Evolutionary conservation across 2,888 invertebrate species (phyloP), one percentile per base, ranked within the genome.

Genomic region (Salpingus planirostris): DNA sequence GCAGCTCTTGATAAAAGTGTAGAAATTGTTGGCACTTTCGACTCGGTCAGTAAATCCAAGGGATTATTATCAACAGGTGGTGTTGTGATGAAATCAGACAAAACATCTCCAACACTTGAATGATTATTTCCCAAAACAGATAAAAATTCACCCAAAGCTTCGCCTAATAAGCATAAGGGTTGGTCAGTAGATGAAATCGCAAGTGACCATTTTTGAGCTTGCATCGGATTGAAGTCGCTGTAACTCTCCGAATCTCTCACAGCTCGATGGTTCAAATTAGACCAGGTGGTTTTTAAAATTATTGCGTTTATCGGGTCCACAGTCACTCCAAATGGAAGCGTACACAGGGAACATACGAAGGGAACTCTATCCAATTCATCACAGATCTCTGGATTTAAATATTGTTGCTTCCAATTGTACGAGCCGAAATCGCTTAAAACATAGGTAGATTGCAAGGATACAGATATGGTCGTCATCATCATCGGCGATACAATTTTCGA

Each of bases 171-270:
- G 57, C 86, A 88, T 12, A 76, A 71, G 0, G 83, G 78, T 32
- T 78, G 73, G 10, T 80, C 75, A 12, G 76, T 71, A 63, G 79
- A 74, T 57, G 74, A 73, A 5, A 78, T 68, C 42, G 76, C 74
- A 8, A 79, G 67, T 1, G 77, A 76, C 92, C 92, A 93, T 33
- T 76, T 72, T 0, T 86, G 86, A 53, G 92, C 74, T 72, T 75
- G 70, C 25, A 75, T 61, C 1, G 95, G 90, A 58, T 92, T 83
- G 51, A 96, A 80, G 61, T 93, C 91, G 11, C 87, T 81, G 62
- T 86, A 88, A 42, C 78, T 78, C 46, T 87, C 84, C 40, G 85
- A 87, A 58, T 97, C 96, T 2, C 90, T 78, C 13, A 91, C 79
- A 36, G 86, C 75, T 59, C 85, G 81, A 60, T 92, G 93, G 2